Base-by-base conservation (phyloP, 2,888 invertebrate species). In the Papilio elwesi region DNA sequence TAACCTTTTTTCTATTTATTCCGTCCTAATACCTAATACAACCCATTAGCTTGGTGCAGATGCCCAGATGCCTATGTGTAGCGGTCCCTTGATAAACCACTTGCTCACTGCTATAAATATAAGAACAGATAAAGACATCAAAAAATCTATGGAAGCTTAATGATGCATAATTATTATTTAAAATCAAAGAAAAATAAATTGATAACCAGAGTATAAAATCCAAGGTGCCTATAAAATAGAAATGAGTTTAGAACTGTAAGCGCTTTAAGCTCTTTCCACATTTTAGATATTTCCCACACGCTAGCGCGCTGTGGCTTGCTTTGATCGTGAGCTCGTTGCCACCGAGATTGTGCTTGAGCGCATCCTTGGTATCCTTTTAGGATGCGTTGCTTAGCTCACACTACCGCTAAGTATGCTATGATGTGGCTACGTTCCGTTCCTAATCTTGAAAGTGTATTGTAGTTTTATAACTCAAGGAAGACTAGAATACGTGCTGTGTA, bases 241-340 rank as follows among this genome's bases (percentile, higher is more conserved):
- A 65, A 65, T 51, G 9, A 65, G 10, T 51, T 65, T 36, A 36
- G 10, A n/a, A 65, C 26, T 49, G 12, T 51, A n/a, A 65, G n/a
- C 36, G 36, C 49, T 51, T 51, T 38, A 10, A 65, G 65, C 51
- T 36, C 64, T 49, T 49, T 48, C 64, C 49, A 36, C n/a, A 36
- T 65, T 65, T 51, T 65, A 65, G 65, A 51, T 49, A 64, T 64
- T 49, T 64, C 49, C 64, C 64, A 64, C 64, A 49, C 26, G 47
- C 9, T 47, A 64, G 6, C 43, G 64, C 48, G 26, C 49, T 49
- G 64, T 13, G 64, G 64, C 49, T 64, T 49, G 16, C 49, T 64
- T 64, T 49, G 48, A 64, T 48, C 13, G 36, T 13, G 57, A 57
- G 57, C 57, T 64, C 15, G 6, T 15, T 48, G 48, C 63, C 16